Evolutionary conservation across 2,113 vertebrate species (phyloP), one percentile per base, ranked within the genome.

Genomic region (Apus apus): DNA sequence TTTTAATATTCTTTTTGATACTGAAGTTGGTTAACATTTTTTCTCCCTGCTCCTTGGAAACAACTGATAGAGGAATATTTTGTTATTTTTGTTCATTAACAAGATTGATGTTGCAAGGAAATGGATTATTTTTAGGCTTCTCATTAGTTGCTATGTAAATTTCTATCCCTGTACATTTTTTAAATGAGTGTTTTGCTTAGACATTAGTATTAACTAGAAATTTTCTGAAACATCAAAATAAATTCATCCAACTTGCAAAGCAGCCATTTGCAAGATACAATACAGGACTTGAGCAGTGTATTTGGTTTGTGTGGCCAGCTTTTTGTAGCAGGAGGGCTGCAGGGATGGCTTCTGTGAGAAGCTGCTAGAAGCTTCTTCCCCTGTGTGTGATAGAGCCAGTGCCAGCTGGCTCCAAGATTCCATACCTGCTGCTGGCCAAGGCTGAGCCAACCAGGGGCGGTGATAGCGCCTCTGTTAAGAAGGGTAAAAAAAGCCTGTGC

Each of bases 61-160:
- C n/a, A 76, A 67, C 27, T 14, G 48, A 40, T 46, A 85, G 23
- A 68, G 36, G 36, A 78, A 87, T 72, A 89, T 68, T 91, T 91
- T 5, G 36, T 78, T 72, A 17, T 85, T 95, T 70, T 46, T 93
- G 30, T 76, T 89, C 36, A 73, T 60, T 91, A 89, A 34, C 34
- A 87, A 76, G 74, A 91, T 29, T 80, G 82, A 92, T 87, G 36
- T 70, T 87, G 46, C 83, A 66, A 91, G 84, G 56, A 85, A 90
- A 76, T 36, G 48, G 7, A 54, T 61, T 91, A 85, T 91, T 91
- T 93, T 94, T 88, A 93, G 85, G 20, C 26, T 93, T 86, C 27
- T 57, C 9, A 2, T 87, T 91, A 87, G n/a, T 48, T 79, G 71
- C 58, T 72, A 48, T 40, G 34, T 53, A 75, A 75, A 91, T 72